Conservation (phyloP, 2,888 invertebrate genomes). For the Agriopis leucophaearia region DNA sequence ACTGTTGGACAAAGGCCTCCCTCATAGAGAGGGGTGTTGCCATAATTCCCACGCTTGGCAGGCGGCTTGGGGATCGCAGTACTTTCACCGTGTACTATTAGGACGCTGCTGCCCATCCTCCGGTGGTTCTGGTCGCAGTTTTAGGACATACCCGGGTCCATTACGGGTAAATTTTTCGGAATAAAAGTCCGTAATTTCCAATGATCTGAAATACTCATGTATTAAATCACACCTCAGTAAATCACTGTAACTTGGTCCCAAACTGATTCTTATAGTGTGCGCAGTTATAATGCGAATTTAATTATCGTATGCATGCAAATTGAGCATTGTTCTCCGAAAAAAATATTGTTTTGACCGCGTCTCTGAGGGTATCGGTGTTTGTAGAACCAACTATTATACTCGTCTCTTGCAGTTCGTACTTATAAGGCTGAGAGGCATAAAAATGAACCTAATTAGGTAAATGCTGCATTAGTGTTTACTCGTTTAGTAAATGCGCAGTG, state of each 20-base stretch:
- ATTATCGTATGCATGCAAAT: slow-evolving; percentile 53
- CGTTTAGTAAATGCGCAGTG: background rate
- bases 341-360: slow-evolving; percentile 33
- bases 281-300: slow-evolving; percentile 45
- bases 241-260: background rate
- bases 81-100: too few relatives aligned
- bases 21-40: too few relatives aligned
- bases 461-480: slow-evolving; percentile 3
- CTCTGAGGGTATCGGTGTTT: slow-evolving; percentile 21
- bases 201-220: slow-evolving; percentile 1
- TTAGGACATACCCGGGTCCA: too few relatives aligned
- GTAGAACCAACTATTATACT: background rate
- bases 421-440: background rate
- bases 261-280: slow-evolving; percentile 14
- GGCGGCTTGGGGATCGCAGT: too few relatives aligned
- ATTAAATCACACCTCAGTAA: background rate
- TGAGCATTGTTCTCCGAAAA: slow-evolving; percentile 52
- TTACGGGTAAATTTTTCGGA: too few relatives aligned
- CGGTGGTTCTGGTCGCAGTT: too few relatives aligned
- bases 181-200: background rate
- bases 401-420: background rate
- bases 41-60: too few relatives aligned
- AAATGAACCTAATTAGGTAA: slow-evolving; percentile 9
- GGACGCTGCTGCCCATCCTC: too few relatives aligned
- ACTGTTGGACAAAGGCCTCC: too few relatives aligned